Evolutionary conservation across 2,797 vertebrate species (phyloP).

Genomic region (Ceyx erithaca): DNA sequence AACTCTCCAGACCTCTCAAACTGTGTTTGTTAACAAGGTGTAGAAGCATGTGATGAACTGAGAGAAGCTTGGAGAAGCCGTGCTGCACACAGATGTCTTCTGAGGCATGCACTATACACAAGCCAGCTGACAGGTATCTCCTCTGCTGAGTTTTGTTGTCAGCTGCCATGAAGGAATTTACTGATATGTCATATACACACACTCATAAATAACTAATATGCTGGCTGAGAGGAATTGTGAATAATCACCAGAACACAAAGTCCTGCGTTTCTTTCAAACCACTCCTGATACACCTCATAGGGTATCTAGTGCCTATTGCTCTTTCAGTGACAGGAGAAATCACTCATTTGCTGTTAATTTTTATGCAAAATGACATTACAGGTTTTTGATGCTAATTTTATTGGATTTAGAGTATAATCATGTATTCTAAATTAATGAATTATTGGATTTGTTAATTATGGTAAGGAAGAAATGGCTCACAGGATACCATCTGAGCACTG

Average conservation of each 20-base stretch:
- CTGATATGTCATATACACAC: neutral
- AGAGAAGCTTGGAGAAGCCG: neutral
- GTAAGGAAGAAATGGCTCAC: neutral
- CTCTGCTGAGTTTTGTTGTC: neutral
- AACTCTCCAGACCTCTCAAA: neutral
- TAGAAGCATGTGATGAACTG: neutral
- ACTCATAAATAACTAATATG: neutral
- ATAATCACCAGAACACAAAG: neutral
- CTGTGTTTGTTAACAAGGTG: neutral
- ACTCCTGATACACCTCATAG: neutral
- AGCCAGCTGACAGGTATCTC: neutral
- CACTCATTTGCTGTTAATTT: neutral
- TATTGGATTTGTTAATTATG: neutral
- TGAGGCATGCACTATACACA: fast-evolving
- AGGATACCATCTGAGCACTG: neutral
- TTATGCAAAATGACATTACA: neutral
- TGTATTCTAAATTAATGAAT: neutral
- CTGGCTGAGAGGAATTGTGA: neutral
- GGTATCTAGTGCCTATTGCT: neutral
- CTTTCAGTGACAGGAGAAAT: neutral
- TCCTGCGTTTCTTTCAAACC: neutral
- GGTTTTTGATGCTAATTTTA: neutral
- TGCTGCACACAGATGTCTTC: neutral
- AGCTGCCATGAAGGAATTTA: neutral
- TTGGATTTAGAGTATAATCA: neutral